These are phyloP conservation scores for Apostichopus parvimensis DNA, from an alignment of 35 echinoderm and acorn worm genomes.

Conservation along the genomic window DNA sequence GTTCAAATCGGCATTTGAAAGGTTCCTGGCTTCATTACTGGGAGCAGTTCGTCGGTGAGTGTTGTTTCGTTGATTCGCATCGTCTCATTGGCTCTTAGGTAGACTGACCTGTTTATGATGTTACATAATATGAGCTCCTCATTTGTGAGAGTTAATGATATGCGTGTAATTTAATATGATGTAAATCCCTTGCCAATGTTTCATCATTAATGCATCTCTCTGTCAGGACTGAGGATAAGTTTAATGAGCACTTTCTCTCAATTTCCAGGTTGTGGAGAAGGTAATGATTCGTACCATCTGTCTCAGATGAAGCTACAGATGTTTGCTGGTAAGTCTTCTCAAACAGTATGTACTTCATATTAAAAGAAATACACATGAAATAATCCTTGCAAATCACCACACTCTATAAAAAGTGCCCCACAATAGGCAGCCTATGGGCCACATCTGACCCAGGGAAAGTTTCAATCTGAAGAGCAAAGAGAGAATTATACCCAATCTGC, in stretches of 20 bases:
- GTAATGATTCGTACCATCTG: slow-evolving; percentile 57
- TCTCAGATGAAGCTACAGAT: slow-evolving; percentile 87
- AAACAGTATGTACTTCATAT: not conserved
- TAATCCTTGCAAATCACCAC: no score
- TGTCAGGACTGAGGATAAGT: no score
- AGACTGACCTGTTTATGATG: no score
- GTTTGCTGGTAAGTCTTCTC: slow-evolving; percentile 68
- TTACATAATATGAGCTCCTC: no score
- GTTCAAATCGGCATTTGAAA: slow-evolving; percentile 63
- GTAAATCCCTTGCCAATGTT: no score
- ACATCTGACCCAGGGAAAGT: not conserved
- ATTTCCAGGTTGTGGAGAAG: slow-evolving; percentile 50
- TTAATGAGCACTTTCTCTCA: no score
- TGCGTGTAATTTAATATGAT: no score
- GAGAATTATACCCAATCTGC: no score
- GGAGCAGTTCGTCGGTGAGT: slow-evolving; percentile 83
- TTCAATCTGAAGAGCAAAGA: no score
- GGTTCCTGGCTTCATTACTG: slow-evolving; percentile 84
- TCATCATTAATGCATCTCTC: no score
- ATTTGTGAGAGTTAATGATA: no score
- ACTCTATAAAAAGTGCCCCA: not conserved
- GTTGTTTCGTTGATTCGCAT: not conserved
- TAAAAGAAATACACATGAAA: not conserved
- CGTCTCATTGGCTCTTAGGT: no score
- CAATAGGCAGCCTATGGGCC: not conserved